These are phyloP conservation scores for Channallabes apus DNA, from an alignment of 2,797 vertebrate species.

Conservation along the genomic window DNA sequence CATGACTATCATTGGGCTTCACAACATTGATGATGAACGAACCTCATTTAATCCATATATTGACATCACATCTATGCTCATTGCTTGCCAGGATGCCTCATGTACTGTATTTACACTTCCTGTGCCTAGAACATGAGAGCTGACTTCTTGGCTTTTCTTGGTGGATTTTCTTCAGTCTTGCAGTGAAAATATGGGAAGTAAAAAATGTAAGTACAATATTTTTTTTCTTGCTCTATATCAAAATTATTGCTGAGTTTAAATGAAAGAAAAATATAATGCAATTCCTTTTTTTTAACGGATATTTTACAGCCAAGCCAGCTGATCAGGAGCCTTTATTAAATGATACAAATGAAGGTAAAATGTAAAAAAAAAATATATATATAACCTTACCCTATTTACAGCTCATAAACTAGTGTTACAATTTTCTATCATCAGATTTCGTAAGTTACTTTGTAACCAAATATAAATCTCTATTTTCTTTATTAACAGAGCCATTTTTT, in stretches of 20 bases:
- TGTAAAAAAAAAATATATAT: background rate
- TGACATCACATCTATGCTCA: background rate
- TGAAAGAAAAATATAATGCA: background rate
- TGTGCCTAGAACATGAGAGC: background rate
- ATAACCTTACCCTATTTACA: no score
- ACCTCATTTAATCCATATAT: no score
- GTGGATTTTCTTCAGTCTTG: background rate
- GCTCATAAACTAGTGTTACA: background rate
- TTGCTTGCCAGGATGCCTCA: background rate
- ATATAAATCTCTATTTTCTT: background rate
- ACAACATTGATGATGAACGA: no score
- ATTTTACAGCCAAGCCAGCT: background rate
- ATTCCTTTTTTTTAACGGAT: background rate
- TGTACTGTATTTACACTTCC: background rate
- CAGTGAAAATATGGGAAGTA: background rate
- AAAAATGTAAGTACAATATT: background rate
- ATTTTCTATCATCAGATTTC: background rate
- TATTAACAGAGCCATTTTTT: background rate
- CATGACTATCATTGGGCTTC: no score
- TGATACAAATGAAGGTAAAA: conserved; percentile 3
- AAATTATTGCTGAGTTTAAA: background rate
- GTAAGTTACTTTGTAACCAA: background rate
- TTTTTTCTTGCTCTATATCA: background rate
- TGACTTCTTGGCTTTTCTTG: background rate
- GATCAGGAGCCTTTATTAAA: conserved; percentile 4